These are phyloP conservation scores for Prosopocoilus inquinatus DNA, from an alignment of 2,888 invertebrate genomes.

Conservation along the genomic window DNA sequence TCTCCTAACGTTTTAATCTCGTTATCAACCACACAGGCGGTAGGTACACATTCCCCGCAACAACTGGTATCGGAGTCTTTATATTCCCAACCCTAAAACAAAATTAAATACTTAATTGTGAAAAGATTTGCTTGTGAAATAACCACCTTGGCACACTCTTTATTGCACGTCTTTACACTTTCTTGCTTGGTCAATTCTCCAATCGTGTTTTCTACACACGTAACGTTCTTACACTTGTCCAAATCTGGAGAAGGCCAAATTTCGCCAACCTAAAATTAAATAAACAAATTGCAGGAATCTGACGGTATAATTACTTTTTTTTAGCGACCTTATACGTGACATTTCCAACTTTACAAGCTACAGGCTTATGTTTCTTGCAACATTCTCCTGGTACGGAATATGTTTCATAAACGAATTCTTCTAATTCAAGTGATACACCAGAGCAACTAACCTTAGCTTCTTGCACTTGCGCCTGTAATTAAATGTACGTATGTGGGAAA, in stretches of 20 bases:
- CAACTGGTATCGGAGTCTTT: conserved; percentile 51
- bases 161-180: conserved; percentile 56
- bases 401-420: conserved; percentile 56
- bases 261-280: conserved; percentile 51
- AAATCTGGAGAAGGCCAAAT: conserved; percentile 57
- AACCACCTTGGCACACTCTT: conserved; percentile 47
- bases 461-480: conserved; percentile 57
- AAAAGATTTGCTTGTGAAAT: background rate
- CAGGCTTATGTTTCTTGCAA: conserved; percentile 55
- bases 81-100: conserved; percentile 62
- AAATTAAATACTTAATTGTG: conserved; percentile 9
- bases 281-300: background rate
- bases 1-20: conserved; percentile 52
- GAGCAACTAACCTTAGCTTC: conserved; percentile 56
- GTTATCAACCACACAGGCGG: conserved; percentile 59
- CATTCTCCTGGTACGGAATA: conserved; percentile 55
- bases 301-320: background rate
- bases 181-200: conserved; percentile 56
- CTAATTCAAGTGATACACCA: conserved; percentile 48
- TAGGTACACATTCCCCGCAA: conserved; percentile 65
- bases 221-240: conserved; percentile 58
- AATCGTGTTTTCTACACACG: conserved; percentile 51
- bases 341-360: conserved; percentile 56
- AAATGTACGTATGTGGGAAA: conserved; percentile 11
- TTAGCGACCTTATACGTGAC: conserved; percentile 49